Conservation (phyloP, 1,140 invertebrate species). For the Drosophila ironensis region DNA sequence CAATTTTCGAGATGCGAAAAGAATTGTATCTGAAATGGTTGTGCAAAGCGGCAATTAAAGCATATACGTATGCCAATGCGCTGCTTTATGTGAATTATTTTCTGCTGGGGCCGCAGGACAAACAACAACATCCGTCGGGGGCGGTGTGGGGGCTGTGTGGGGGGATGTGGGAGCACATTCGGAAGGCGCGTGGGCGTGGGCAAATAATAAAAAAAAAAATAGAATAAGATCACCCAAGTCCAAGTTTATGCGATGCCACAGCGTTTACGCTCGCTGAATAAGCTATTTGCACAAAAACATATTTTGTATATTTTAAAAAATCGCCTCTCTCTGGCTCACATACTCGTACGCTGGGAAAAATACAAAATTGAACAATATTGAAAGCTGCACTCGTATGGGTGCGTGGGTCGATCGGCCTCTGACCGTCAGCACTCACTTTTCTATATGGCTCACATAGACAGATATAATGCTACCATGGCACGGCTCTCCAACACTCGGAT, state of each 20-base stretch:
- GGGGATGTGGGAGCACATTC: not conserved
- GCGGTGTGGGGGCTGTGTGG: not conserved
- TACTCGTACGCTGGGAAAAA: not conserved
- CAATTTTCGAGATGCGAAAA: slow-evolving; percentile 46
- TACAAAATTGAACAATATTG: not conserved
- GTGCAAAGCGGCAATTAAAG: slow-evolving; percentile 69
- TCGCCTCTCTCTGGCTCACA: slow-evolving; percentile 19
- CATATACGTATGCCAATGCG: slow-evolving; percentile 38
- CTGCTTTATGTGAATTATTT: slow-evolving; percentile 35
- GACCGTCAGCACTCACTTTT: slow-evolving; percentile 59
- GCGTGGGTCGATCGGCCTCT: slow-evolving; percentile 75
- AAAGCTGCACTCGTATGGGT: slow-evolving; percentile 23
- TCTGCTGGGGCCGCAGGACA: slow-evolving; percentile 50
- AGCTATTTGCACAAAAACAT: slow-evolving; percentile 71
- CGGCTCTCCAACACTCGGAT: slow-evolving; percentile 24
- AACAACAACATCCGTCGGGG: slow-evolving; percentile 54
- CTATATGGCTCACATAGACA: slow-evolving; percentile 40
- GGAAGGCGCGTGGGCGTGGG: slow-evolving; percentile 61
- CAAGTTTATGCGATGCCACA: slow-evolving; percentile 64
- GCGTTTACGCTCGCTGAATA: slow-evolving; percentile 56
- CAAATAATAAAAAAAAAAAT: slow-evolving; percentile 1
- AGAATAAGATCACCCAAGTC: slow-evolving; percentile 58
- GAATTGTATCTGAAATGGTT: slow-evolving; percentile 45
- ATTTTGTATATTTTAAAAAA: slow-evolving; percentile 43
- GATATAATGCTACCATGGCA: too few relatives aligned